A percentile compares a stretch with the other conserved stretches of the same genome.
Conservation (phyloP, 2,113 vertebrate genomes). For the Hassar affinis region DNA sequence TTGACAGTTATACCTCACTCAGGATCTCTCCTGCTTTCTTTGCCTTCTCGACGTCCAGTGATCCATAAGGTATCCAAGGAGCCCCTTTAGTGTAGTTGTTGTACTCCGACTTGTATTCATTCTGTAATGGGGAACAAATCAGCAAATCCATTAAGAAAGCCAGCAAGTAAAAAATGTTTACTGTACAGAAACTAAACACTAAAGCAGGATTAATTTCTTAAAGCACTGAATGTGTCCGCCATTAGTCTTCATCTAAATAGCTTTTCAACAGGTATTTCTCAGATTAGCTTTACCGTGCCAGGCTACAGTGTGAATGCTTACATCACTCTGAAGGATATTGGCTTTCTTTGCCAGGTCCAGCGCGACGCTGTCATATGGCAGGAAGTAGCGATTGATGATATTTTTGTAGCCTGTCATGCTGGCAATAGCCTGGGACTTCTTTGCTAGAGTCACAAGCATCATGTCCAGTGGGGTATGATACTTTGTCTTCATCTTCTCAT, state of each 20-base stretch:
- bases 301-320: conserved; percentile 61
- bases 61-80: conserved; percentile 83
- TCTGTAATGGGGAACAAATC: conserved; percentile 64
- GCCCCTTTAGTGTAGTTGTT: conserved; percentile 82
- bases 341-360: conserved; percentile 83
- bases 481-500: conserved; percentile 85
- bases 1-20: conserved; percentile 73
- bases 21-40: conserved; percentile 83
- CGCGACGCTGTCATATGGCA: conserved; percentile 77
- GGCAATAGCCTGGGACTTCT: conserved; percentile 82
- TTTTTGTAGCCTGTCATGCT: conserved; percentile 81
- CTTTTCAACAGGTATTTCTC: background rate
- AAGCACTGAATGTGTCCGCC: background rate
- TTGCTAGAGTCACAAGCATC: conserved; percentile 83
- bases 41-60: conserved; percentile 82
- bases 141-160: background rate
- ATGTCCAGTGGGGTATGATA: conserved; percentile 86
- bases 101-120: conserved; percentile 87
- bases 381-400: conserved; percentile 71
- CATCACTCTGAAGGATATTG: conserved; percentile 83
- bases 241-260: background rate
- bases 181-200: background rate
- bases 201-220: background rate
- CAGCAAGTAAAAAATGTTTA: background rate
- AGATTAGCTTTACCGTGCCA: background rate